Conservation (phyloP, 2,797 vertebrate genomes). For the Botia kubotai region DNA sequence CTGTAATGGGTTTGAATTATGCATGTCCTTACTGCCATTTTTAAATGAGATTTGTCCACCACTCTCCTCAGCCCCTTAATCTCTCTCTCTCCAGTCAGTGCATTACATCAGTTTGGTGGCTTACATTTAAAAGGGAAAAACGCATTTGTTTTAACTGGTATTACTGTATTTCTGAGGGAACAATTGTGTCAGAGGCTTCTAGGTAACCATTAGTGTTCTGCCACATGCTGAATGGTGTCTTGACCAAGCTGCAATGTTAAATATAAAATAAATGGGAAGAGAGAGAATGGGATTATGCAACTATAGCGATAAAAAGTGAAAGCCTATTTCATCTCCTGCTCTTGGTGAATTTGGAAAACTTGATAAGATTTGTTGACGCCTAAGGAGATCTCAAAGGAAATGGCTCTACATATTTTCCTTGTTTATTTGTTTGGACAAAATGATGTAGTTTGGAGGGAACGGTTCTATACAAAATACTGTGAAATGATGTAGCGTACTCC, state of each 20-base stretch:
- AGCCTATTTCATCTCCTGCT: slow-evolving; percentile 30
- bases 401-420: background rate
- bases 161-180: slow-evolving; percentile 15
- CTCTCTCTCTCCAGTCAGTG: slow-evolving; percentile 13
- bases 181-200: slow-evolving; percentile 10
- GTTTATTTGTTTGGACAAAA: slow-evolving; percentile 28
- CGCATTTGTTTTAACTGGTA: slow-evolving; percentile 24
- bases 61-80: slow-evolving; percentile 28
- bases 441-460: background rate
- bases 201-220: slow-evolving; percentile 28
- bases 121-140: background rate
- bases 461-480: slow-evolving; percentile 10
- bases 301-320: slow-evolving; percentile 27
- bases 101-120: slow-evolving; percentile 23
- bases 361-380: slow-evolving; percentile 42
- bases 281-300: slow-evolving; percentile 39
- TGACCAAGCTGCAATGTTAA: slow-evolving; percentile 19
- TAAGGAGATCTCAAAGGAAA: slow-evolving; percentile 43
- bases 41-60: slow-evolving; percentile 54
- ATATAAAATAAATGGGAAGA: slow-evolving; percentile 20
- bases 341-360: slow-evolving; percentile 38
- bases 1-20: slow-evolving; percentile 56
- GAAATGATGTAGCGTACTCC: slow-evolving; percentile 15
- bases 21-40: slow-evolving; percentile 49
- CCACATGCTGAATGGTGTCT: background rate